Conservation (phyloP, 2,888 invertebrate species). For the Cybosia mesomella region DNA sequence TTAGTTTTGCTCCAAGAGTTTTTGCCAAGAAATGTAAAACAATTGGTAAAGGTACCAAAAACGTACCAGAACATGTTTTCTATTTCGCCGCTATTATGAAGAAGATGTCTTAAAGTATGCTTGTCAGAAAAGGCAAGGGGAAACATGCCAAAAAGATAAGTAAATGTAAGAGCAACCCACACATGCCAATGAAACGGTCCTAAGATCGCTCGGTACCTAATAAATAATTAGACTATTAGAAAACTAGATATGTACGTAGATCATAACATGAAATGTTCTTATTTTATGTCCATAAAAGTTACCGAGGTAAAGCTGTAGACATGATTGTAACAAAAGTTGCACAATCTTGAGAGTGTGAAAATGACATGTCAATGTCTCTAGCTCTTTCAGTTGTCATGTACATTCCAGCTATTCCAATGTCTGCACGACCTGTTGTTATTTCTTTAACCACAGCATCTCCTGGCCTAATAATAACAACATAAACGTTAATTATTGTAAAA, state of each 20-base stretch:
- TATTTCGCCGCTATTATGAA: constrained; percentile 90
- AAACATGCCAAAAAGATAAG: constrained; percentile 91
- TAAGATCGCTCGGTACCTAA: constrained; percentile 92
- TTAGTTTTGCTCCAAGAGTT: constrained; percentile 91
- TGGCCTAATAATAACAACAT: constrained; percentile 71
- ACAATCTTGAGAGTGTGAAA: constrained; percentile 91
- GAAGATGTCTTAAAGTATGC: constrained; percentile 88
- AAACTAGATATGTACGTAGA: neutral
- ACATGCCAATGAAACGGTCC: constrained; percentile 94
- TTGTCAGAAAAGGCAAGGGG: constrained; percentile 92
- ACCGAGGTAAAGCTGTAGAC: constrained; percentile 93
- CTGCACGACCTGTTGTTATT: constrained; percentile 84
- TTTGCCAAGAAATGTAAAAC: constrained; percentile 90
- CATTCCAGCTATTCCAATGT: constrained; percentile 91
- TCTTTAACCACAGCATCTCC: constrained; percentile 88
- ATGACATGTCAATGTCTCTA: constrained; percentile 87
- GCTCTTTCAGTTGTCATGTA: constrained; percentile 88
- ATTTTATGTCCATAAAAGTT: neutral
- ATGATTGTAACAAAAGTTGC: constrained; percentile 92
- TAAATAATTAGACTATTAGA: constrained; percentile 34
- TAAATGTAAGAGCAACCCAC: constrained; percentile 91
- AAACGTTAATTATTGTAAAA: neutral
- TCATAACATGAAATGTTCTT: neutral
- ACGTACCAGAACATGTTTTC: constrained; percentile 96
- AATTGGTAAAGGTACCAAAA: constrained; percentile 94